A percentile compares a stretch with the other conserved stretches of the same genome.
These are phyloP conservation scores for Pelecanus crispus DNA, from an alignment of 2,113 vertebrate genomes.

Conservation along the genomic window DNA sequence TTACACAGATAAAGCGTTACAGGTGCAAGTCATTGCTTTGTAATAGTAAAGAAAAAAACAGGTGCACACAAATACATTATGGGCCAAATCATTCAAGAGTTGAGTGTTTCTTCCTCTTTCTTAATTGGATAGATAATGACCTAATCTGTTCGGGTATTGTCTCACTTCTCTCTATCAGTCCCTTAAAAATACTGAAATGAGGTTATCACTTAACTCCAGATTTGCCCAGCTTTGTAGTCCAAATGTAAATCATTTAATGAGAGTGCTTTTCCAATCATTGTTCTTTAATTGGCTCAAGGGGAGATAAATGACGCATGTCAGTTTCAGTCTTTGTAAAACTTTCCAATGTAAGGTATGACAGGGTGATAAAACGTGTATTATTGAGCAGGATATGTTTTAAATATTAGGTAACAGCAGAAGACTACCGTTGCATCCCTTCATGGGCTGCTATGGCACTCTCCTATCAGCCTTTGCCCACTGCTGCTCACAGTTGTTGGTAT, in stretches of 20 bases:
- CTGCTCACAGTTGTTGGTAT: slow-evolving; percentile 50
- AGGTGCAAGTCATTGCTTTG: background rate
- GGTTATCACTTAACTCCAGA: slow-evolving; percentile 22
- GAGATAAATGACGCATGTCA: slow-evolving; percentile 59
- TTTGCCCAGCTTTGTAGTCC: background rate
- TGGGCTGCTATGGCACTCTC: slow-evolving; percentile 31
- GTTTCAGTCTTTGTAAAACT: background rate
- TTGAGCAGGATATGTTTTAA: slow-evolving; percentile 35
- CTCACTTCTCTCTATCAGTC: background rate
- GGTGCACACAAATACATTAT: background rate
- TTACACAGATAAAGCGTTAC: background rate
- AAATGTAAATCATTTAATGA: slow-evolving; percentile 9
- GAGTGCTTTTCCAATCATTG: background rate
- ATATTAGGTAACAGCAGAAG: slow-evolving; percentile 18
- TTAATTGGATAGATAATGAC: slow-evolving; percentile 34
- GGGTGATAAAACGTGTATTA: slow-evolving; percentile 31
- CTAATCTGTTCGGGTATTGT: background rate
- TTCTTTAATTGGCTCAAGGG: slow-evolving; percentile 60
- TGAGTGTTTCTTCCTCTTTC: background rate
- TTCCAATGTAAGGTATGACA: background rate
- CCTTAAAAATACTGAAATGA: slow-evolving; percentile 4
- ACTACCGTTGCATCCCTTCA: slow-evolving; percentile 24
- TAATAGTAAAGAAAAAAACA: background rate
- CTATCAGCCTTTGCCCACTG: slow-evolving; percentile 43
- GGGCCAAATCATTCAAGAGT: background rate